Percentiles rank a stretch among this genome's conserved stretches.
Conservation (phyloP, 2,888 invertebrate species). For the Hydrotaea diabolus region DNA sequence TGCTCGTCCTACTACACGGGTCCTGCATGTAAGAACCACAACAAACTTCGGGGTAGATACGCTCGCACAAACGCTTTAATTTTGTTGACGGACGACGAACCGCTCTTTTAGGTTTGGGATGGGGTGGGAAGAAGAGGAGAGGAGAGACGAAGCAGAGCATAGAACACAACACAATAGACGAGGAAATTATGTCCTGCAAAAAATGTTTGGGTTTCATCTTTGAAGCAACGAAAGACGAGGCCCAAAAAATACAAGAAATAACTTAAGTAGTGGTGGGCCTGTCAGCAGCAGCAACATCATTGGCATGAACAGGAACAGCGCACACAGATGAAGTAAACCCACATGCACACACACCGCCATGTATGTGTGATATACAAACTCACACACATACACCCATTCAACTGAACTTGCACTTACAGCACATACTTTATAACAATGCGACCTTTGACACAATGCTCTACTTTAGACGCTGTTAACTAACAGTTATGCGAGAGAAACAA, state of each 20-base stretch:
- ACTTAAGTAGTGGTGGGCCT: not conserved
- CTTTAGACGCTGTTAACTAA: slow-evolving; percentile 37
- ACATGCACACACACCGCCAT: not conserved
- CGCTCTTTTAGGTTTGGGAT: not conserved
- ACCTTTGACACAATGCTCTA: slow-evolving; percentile 68
- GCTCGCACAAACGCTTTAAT: slow-evolving; percentile 43
- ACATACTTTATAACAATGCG: slow-evolving; percentile 53
- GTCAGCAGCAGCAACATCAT: slow-evolving; percentile 10
- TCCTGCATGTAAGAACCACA: slow-evolving; percentile 11
- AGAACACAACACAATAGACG: slow-evolving; percentile 22
- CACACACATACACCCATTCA: slow-evolving; percentile 10
- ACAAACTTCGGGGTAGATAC: not conserved
- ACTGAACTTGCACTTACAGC: slow-evolving; percentile 56
- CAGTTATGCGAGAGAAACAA: not conserved
- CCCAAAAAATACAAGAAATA: slow-evolving; percentile 17
- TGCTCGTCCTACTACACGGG: too few relatives aligned
- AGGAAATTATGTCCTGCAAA: not conserved
- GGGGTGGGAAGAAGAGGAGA: not conserved
- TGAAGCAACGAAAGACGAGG: slow-evolving; percentile 5
- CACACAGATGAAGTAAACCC: not conserved
- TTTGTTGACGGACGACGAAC: slow-evolving; percentile 39
- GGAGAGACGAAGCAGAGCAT: slow-evolving; percentile 19
- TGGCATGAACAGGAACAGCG: slow-evolving; percentile 3
- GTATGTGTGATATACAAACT: not conserved
- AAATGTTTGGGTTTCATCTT: slow-evolving; percentile 21